These are phyloP conservation scores for Oxystoma pomonae DNA, from an alignment of 2,888 invertebrate genomes.

Conservation along the genomic window DNA sequence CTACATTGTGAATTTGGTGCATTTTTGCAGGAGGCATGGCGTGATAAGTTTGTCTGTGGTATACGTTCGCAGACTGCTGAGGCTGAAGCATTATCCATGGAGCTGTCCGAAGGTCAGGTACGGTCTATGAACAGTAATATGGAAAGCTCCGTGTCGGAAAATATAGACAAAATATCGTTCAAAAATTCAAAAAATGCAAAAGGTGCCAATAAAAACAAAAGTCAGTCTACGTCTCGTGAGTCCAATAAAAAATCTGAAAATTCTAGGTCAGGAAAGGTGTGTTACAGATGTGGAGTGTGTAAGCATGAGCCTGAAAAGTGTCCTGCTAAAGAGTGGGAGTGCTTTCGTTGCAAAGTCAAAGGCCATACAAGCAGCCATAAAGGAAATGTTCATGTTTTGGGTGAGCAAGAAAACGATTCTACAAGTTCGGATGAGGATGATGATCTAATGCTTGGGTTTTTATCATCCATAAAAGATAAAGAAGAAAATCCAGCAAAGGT, in stretches of 20 bases:
- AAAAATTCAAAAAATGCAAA: no score
- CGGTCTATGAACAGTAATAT: conserved; percentile 10
- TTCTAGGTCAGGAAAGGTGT: neutral
- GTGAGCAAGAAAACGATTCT: no score
- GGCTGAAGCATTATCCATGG: conserved; percentile 10
- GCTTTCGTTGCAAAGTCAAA: conserved; percentile 17
- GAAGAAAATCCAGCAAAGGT: neutral
- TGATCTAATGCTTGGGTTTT: neutral
- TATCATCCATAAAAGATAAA: neutral
- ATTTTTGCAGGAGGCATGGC: neutral
- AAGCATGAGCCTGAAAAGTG: conserved; percentile 14
- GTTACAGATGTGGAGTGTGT: conserved; percentile 3
- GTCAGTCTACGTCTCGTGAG: no score
- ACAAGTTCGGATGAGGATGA: no score
- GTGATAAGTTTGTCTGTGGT: neutral
- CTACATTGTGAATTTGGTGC: neutral
- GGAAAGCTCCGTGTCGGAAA: neutral
- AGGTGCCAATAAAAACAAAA: no score
- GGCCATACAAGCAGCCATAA: conserved; percentile 10
- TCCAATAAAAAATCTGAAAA: neutral
- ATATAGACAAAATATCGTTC: no score
- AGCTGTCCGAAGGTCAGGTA: conserved; percentile 16
- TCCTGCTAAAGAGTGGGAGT: conserved; percentile 18
- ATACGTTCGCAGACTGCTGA: conserved; percentile 2
- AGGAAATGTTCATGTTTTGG: no score